Percentiles rank a stretch among this genome's conserved stretches.
Evolutionary conservation across 2,888 invertebrate genomes (phyloP).

Genomic region (Acanthacorydalis orientalis): DNA sequence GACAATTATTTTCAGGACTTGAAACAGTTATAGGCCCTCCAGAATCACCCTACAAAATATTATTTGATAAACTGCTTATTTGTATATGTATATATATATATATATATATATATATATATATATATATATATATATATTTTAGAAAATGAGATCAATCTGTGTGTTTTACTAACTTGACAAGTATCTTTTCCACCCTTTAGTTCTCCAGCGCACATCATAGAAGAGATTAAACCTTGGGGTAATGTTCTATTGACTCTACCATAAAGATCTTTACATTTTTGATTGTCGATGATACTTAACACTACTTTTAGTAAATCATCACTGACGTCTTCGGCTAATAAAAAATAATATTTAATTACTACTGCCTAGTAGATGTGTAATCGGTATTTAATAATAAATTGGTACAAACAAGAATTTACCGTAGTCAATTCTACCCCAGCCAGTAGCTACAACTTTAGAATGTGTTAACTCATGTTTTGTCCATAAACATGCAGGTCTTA

Average conservation of each 20-base stretch:
- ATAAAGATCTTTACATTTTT: constrained; percentile 19
- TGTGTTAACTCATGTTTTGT: constrained; percentile 21
- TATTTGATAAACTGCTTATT: too few species aligned
- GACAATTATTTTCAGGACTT: constrained; percentile 33
- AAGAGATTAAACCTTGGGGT: constrained; percentile 19
- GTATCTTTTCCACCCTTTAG: constrained; percentile 22
- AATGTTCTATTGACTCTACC: constrained; percentile 13
- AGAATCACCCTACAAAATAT: constrained; percentile 45
- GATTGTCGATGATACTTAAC: constrained; percentile 22
- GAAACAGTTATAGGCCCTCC: constrained; percentile 49
- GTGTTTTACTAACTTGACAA: constrained; percentile 18
- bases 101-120: constrained; percentile 10
- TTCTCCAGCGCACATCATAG: constrained; percentile 32
- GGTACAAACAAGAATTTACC: constrained; percentile 16
- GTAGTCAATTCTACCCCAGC: constrained; percentile 41
- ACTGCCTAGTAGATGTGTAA: neutral
- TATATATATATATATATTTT: too few species aligned
- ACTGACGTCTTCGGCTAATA: constrained; percentile 17
- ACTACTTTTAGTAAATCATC: constrained; percentile 26
- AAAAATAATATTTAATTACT: neutral
- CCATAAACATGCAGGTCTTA: constrained; percentile 49
- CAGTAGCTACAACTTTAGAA: constrained; percentile 38
- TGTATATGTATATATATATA: constrained; percentile 6
- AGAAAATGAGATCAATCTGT: too few species aligned
- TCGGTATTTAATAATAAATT: neutral